These are phyloP conservation scores for Tachina lurida DNA, from an alignment of 2,888 invertebrate species.

Conservation along the genomic window DNA sequence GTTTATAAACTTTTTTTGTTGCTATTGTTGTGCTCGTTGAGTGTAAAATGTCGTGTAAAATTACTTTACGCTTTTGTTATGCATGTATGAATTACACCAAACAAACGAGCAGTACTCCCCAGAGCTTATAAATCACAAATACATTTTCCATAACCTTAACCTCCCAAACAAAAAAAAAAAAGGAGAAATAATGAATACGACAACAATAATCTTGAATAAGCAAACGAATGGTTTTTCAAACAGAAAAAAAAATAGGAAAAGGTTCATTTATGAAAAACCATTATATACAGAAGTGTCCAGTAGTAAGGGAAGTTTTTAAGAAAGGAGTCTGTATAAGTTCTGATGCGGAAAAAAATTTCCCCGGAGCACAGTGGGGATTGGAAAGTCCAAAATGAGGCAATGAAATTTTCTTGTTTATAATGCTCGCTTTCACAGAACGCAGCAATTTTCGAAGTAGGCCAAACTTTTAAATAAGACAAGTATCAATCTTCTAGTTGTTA, in stretches of 20 bases:
- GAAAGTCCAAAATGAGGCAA: too few species aligned
- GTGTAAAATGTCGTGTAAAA: constrained; percentile 75
- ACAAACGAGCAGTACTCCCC: constrained; percentile 65
- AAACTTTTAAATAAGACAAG: too few species aligned
- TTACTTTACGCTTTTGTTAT: constrained; percentile 73
- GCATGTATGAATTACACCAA: constrained; percentile 49
- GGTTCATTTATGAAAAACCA: constrained; percentile 37
- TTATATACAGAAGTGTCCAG: constrained; percentile 54
- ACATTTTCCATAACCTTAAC: constrained; percentile 66
- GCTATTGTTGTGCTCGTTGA: constrained; percentile 60
- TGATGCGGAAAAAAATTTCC: neutral
- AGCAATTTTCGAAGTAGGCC: too few species aligned
- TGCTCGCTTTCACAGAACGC: too few species aligned
- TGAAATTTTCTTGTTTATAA: too few species aligned
- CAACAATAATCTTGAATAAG: constrained; percentile 37
- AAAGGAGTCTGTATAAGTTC: neutral
- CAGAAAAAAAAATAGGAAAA: neutral
- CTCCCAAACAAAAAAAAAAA: constrained; percentile 6
- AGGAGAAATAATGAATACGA: constrained; percentile 1
- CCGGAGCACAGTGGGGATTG: too few species aligned
- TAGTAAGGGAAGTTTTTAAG: neutral
- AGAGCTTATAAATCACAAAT: constrained; percentile 73
- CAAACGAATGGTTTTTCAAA: constrained; percentile 44
- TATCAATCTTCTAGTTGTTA: too few species aligned
- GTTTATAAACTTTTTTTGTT: constrained; percentile 2